Base-by-base conservation (phyloP, 2,113 vertebrate genomes). In the Diadophis punctatus region DNA sequence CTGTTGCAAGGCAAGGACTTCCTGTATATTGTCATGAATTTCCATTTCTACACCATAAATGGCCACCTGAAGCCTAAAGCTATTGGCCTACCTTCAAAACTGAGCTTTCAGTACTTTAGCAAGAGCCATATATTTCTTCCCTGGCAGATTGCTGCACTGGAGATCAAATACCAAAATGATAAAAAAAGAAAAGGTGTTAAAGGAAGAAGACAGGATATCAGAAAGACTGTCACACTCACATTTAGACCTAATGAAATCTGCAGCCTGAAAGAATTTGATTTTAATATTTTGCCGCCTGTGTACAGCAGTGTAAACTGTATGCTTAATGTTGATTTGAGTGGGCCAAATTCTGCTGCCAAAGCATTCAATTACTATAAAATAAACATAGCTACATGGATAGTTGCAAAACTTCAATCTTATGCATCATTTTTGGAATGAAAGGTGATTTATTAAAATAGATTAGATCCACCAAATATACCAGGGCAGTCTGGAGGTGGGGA, bases 401-500 rank as follows among this genome's bases (percentile, higher is more conserved):
- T 91, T 91, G 23, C 52, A 91, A 11, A 46, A 52, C 52, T 25
- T 52, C 25, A 52, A 4, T 11, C 11, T 51, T 39, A 52, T 51
- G 46, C 2, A 3, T 22, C n/a, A 14, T 34, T 30, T 89, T 84
- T 52, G 56, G 63, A 88, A 10, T 16, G 49, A 56, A 86, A 48
- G 10, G 18, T 23, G 25, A 27, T 9, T 87, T 87, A 8, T 18
- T 87, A 14, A 51, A 85, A 91, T 60, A 53, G 85, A 60, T 87
- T 22, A 53, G 48, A 12, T 56, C 3, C 4, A 27, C n/a, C 30
- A 52, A 68, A 30, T 87, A n/a, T 2, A 80, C 7, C 7, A 9
- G 16, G 16, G 16, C 2, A 10, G 34, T 43, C 34, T 43, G 8
- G 18, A 22, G 8, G 18, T 39, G 0, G 14, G 56, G 43, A 53